Evolutionary conservation across 2,113 vertebrate species (phyloP), one percentile per base, ranked within the genome.

Genomic region (Boulengeromyrus knoepffleri): DNA sequence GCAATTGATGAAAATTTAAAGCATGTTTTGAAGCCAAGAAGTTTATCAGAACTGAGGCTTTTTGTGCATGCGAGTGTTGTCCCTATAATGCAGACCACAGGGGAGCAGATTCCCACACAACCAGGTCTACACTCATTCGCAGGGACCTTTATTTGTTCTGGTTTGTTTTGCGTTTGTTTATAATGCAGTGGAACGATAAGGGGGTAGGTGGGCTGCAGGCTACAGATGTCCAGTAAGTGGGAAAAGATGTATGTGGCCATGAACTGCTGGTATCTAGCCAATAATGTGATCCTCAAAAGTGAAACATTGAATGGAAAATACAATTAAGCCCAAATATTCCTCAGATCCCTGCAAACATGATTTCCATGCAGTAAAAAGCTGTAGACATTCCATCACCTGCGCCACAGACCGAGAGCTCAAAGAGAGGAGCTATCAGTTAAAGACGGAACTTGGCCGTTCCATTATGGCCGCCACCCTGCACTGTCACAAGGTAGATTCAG

Each of bases 181-280:
- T 17, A 39, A 52, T 88, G 95, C 94, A 93, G 95, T 89, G 49
- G 17, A 53, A 83, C 6, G 88, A 94, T 95, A 93, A 92, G 19
- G 88, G 93, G 93, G 94, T 92, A 31, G 92, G 93, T 92, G 91
- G 93, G 91, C 93, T 94, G 93, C 94, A 92, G 94, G 92, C 94
- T 95, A 96, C 95, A 94, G 95, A 94, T 93, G 93, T 94, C 95
- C 94, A 95, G 96, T 94, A 95, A 95, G 95, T 95, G 95, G 93
- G 95, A 94, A 92, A 70, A 92, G 93, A 92, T 92, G 90, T 88
- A 90, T 90, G 89, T 90, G 91, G 92, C 95, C 95, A 95, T 95
- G 92, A 91, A 90, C 90, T 90, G 94, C 92, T 96, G 95, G 94
- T 95, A 92, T 91, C 91, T 66, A 91, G 94, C 95, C 95, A 93